A percentile compares a stretch with the other conserved stretches of the same genome.
Evolutionary conservation across 2,113 vertebrate species (phyloP).

Genomic region (cattle (Bos taurus)): ARS-UCD2.0 NC_037357.1:125603501-125604000

Average conservation of each 20-base stretch:
- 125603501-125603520: not conserved
- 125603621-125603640: not conserved
- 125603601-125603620: not conserved
- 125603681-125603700: not conserved
- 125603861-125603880: conserved; percentile 51
- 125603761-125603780: not conserved
- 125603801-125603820: not conserved
- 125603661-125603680: not conserved
- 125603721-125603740: conserved; percentile 34
- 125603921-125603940: conserved; percentile 56
- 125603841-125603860: not conserved
- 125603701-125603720: not conserved
- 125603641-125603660: conserved; percentile 16
- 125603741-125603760: conserved; percentile 39
- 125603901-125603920: conserved; percentile 49
- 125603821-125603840: conserved; percentile 8
- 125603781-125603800: not conserved
- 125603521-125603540: not conserved
- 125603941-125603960: conserved; percentile 16
- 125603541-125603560: not conserved
- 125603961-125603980: conserved; percentile 46
- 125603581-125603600: not conserved
- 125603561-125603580: not conserved
- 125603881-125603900: not conserved
- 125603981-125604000: conserved; percentile 52